Percentiles rank a stretch among this genome's conserved stretches.
These are phyloP conservation scores for Nebria ingens DNA, from an alignment of 1,140 invertebrate genomes.

Conservation along the genomic window DNA sequence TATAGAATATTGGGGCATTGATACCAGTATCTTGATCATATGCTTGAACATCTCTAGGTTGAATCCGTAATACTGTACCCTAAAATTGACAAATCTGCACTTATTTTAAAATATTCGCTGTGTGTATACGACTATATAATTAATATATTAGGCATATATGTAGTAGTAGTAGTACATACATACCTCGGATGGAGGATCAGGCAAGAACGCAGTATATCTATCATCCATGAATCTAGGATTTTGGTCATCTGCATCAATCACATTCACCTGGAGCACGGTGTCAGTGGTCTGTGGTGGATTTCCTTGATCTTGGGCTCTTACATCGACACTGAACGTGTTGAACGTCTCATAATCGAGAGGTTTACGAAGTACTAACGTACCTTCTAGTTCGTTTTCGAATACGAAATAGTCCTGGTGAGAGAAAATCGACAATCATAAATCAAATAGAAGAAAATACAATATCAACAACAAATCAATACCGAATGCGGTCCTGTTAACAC, in stretches of 20 bases:
- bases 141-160: background rate
- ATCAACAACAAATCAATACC: constrained; percentile 36
- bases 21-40: constrained; percentile 74
- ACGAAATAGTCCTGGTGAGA: constrained; percentile 61
- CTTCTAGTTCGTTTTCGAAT: constrained; percentile 78
- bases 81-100: constrained; percentile 26
- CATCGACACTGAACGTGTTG: constrained; percentile 65
- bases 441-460: background rate
- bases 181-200: constrained; percentile 39
- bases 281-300: constrained; percentile 63
- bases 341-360: constrained; percentile 76
- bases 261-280: constrained; percentile 63
- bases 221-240: constrained; percentile 74
- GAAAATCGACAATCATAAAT: constrained; percentile 18
- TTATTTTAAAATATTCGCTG: background rate
- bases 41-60: constrained; percentile 53
- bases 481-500: constrained; percentile 67
- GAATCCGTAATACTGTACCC: constrained; percentile 45
- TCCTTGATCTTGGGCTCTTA: constrained; percentile 79
- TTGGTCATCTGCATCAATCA: constrained; percentile 87
- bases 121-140: background rate
- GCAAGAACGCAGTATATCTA: constrained; percentile 61
- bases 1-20: constrained; percentile 60
- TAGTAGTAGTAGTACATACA: constrained; percentile 39
- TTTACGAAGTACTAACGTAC: constrained; percentile 67